Conservation (phyloP, 2,888 invertebrate genomes). For the Drosophila putrida region DNA sequence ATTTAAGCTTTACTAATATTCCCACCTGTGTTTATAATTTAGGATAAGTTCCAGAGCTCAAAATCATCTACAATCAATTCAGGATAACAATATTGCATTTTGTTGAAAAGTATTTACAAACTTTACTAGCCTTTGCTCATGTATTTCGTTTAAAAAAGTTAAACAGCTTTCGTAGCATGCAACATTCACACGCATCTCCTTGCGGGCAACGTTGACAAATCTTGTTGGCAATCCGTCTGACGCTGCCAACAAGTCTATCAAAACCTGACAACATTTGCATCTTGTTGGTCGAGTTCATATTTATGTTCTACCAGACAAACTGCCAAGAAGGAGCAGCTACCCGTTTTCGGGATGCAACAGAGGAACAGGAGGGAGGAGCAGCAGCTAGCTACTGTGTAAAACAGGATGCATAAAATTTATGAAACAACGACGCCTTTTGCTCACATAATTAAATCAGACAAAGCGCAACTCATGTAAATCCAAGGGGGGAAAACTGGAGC, state of each 20-base stretch:
- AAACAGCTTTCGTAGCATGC: conserved; percentile 11
- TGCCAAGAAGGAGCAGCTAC: background rate
- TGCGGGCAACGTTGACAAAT: conserved; percentile 60
- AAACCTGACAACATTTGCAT: conserved; percentile 68
- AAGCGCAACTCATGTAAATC: conserved; percentile 75
- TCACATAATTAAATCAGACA: conserved; percentile 79
- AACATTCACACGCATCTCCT: background rate
- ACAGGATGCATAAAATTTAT: conserved; percentile 79
- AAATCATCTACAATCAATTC: too few relatives aligned
- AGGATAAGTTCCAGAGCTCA: too few relatives aligned
- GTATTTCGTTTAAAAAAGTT: too few relatives aligned
- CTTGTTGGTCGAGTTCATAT: conserved; percentile 27
- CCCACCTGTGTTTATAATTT: too few relatives aligned
- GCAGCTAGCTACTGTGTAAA: conserved; percentile 38
- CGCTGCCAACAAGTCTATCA: conserved; percentile 75
- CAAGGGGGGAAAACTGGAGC: conserved; percentile 31
- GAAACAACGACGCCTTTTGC: conserved; percentile 79
- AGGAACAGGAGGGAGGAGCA: background rate
- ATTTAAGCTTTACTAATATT: too few relatives aligned
- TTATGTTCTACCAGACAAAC: conserved; percentile 29
- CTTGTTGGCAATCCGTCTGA: conserved; percentile 51
- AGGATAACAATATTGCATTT: too few relatives aligned
- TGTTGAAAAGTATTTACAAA: too few relatives aligned
- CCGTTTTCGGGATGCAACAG: conserved; percentile 2
- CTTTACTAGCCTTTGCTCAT: too few relatives aligned